phyloP scores from a whole-genome alignment of 2,797 vertebrate species.

The Diceros bicornis region DNA sequence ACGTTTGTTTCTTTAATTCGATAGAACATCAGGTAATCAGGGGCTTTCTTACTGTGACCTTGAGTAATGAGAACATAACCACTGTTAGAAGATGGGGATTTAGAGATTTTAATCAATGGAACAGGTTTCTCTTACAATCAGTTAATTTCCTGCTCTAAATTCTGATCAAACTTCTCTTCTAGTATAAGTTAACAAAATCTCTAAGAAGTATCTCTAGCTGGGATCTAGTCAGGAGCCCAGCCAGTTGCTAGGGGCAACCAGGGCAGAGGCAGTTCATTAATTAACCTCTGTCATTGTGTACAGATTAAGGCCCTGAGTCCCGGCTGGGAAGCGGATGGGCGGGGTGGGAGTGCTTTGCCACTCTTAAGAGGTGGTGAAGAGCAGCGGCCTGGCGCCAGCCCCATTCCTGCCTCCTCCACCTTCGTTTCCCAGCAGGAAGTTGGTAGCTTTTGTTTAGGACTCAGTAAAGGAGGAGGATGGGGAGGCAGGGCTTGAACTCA shows the following conservation, averaged over 20 bases:
- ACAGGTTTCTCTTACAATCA: conserved; percentile 22
- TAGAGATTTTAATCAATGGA: conserved; percentile 51
- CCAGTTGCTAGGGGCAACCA: conserved; percentile 70
- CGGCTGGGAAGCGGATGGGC: not conserved
- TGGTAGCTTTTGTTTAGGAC: not conserved
- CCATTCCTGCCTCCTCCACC: not conserved
- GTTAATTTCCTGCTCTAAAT: conserved; percentile 70
- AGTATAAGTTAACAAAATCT: conserved; percentile 53
- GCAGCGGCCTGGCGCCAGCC: not conserved
- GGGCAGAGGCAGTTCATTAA: conserved; percentile 69
- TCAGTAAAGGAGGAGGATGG: not conserved
- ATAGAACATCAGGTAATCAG: not conserved
- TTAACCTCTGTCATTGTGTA: conserved; percentile 56
- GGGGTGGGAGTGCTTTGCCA: not conserved
- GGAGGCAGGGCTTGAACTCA: not conserved
- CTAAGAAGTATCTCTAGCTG: conserved; percentile 42
- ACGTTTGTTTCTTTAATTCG: conserved; percentile 58
- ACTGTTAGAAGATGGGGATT: conserved; percentile 21
- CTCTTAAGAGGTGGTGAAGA: not conserved
- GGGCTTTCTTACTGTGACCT: not conserved
- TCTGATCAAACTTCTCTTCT: conserved; percentile 35
- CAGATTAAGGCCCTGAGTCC: conserved; percentile 46
- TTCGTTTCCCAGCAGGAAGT: not conserved
- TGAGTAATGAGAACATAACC: not conserved
- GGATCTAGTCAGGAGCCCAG: conserved; percentile 65